Evolutionary conservation across 2,888 invertebrate genomes (phyloP), one percentile per base, ranked within the genome.

Genomic region (Ephialtes manifestator): DNA sequence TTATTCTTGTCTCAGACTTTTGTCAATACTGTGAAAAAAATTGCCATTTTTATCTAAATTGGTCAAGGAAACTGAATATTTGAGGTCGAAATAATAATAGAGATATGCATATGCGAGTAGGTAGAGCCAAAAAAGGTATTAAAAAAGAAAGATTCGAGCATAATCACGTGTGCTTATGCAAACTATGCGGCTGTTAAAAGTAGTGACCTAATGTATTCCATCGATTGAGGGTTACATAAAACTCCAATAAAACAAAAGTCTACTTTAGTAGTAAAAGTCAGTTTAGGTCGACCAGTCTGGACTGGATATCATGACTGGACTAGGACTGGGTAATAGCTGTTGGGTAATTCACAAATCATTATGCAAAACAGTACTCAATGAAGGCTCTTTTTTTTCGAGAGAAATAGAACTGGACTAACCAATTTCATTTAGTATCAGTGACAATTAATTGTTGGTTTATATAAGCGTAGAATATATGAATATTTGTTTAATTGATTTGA

Each of bases 171-270:
- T 63, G 63, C 35, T 63, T 63, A 18, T 63, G 63, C 18, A 63
- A 63, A 63, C n/a, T 63, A 35, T 35, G 35, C 2, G 10, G 18
- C 35, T 15, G 13, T 31, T 63, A 10, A n/a, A 39, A n/a, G 39
- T 39, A 63, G 39, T 63, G 63, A 63, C 63, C 18, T 63, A 63
- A 63, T 63, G 63, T 63, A 63, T 63, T 63, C 63, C 35, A 63
- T 63, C 63, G 63, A 63, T 63, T 63, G 63, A 18, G 63, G 18
- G 15, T 35, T 39, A 28, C 24, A 58, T 39, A 39, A 63, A 35
- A 63, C 18, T 39, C 63, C 8, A 35, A 63, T 63, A 63, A 63
- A 63, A 63, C 63, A 63, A 63, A 63, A 63, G 63, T 63, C 63
- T 18, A 39, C 39, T n/a, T n/a, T n/a, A 18, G 63, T 31, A n/a